phyloP scores from a whole-genome alignment of 2,113 vertebrate species.

The Leucosticte australis region DNA sequence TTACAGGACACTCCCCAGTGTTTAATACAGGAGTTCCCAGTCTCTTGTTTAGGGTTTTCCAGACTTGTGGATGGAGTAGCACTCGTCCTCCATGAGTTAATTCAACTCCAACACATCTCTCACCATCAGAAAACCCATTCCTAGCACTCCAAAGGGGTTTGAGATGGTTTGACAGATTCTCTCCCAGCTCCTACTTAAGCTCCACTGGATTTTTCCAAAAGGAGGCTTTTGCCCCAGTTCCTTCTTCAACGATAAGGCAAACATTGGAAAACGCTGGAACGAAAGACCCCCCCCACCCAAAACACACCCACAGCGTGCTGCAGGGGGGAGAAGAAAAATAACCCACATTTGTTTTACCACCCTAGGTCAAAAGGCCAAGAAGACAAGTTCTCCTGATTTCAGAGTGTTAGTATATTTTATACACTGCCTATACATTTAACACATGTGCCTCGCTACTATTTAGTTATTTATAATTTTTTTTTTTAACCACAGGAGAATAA shows the following conservation, averaged over 20 bases:
- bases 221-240: neutral
- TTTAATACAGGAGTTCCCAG: neutral
- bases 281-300: neutral
- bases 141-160: neutral
- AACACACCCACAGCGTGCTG: neutral
- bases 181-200: neutral
- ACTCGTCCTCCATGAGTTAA: neutral
- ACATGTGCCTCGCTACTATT: conserved; percentile 80
- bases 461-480: conserved; percentile 43
- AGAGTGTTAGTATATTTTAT: conserved; percentile 65
- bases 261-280: neutral
- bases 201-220: conserved; percentile 22
- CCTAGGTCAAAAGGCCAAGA: conserved; percentile 58
- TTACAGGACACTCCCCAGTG: neutral
- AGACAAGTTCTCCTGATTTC: conserved; percentile 59
- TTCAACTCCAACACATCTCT: neutral
- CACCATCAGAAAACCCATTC: neutral
- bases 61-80: neutral
- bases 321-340: neutral
- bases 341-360: conserved; percentile 40
- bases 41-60: neutral
- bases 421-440: conserved; percentile 64
- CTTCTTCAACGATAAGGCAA: conserved; percentile 18
- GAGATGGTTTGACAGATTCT: neutral
- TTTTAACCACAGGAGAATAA: conserved; percentile 90